Percentiles rank a stretch among this genome's conserved stretches.
phyloP scores from a whole-genome alignment of 2,113 vertebrate species.

The Epinephelus fuscoguttatus region DNA sequence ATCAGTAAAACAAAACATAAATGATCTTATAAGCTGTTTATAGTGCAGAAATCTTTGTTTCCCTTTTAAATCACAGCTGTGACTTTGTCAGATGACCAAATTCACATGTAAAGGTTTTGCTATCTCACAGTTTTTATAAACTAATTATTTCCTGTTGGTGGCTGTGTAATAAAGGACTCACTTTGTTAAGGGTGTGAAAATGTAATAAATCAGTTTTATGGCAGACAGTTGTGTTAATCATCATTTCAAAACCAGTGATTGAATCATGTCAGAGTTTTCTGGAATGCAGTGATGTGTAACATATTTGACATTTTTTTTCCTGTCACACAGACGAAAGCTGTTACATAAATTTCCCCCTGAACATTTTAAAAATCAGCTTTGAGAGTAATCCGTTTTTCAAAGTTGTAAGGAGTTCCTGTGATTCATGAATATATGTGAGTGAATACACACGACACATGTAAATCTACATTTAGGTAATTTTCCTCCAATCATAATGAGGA shows the following conservation, averaged over 20 bases:
- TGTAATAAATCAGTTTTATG: background rate
- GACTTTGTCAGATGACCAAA: background rate
- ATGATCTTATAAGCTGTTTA: background rate
- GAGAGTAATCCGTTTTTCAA: background rate
- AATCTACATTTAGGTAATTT: background rate
- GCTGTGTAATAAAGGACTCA: background rate
- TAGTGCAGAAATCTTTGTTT: background rate
- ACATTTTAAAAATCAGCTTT: background rate
- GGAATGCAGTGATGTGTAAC: background rate
- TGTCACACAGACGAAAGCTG: background rate
- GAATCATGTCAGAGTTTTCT: background rate
- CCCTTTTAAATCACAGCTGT: background rate
- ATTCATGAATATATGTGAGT: background rate
- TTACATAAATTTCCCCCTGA: background rate
- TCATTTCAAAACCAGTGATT: background rate
- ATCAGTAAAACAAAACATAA: background rate
- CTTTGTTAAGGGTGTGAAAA: background rate
- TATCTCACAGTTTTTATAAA: background rate
- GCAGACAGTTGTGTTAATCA: background rate
- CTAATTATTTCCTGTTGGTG: background rate
- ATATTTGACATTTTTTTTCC: background rate
- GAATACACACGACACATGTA: background rate
- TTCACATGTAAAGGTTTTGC: background rate
- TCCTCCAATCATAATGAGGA: background rate
- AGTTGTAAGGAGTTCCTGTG: background rate